These are phyloP conservation scores for Blastobasis lacticolella DNA, from an alignment of 2,888 invertebrate species.

Conservation along the genomic window DNA sequence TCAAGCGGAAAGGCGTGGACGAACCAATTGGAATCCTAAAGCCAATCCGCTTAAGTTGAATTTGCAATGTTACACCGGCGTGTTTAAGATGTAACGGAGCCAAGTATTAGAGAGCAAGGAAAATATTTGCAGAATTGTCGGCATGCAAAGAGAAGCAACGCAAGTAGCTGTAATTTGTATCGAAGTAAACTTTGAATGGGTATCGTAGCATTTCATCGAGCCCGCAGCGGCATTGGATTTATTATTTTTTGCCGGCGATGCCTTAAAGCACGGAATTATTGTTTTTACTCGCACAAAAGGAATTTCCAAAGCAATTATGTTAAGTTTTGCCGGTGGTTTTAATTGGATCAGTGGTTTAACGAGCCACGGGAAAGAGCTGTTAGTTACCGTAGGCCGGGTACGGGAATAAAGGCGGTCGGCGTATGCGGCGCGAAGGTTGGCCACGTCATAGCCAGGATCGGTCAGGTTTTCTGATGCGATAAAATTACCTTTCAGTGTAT, in stretches of 20 bases:
- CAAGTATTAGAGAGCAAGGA: constrained; percentile 49
- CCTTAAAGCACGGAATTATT: constrained; percentile 70
- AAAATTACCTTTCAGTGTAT: no score
- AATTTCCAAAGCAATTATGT: constrained; percentile 70
- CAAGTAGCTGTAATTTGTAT: constrained; percentile 72
- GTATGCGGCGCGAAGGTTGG: no score
- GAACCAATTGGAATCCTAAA: constrained; percentile 16
- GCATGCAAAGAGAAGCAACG: constrained; percentile 59
- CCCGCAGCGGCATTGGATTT: constrained; percentile 53
- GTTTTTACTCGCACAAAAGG: constrained; percentile 67
- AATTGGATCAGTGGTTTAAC: constrained; percentile 68
- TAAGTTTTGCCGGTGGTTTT: constrained; percentile 62
- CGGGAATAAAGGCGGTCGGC: no score
- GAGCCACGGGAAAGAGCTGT: constrained; percentile 49
- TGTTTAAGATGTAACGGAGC: constrained; percentile 21
- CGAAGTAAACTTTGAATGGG: constrained; percentile 69
- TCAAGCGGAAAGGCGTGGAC: constrained; percentile 10
- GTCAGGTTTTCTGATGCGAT: no score
- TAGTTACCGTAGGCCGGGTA: constrained; percentile 21
- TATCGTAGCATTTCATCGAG: constrained; percentile 67
- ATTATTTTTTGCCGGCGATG: constrained; percentile 66
- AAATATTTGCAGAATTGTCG: constrained; percentile 71
- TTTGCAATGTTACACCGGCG: constrained; percentile 8
- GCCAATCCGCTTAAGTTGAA: constrained; percentile 8
- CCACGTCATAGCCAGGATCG: no score